Base-by-base conservation (phyloP, 2,888 invertebrate genomes). In the Apoda limacodes region DNA sequence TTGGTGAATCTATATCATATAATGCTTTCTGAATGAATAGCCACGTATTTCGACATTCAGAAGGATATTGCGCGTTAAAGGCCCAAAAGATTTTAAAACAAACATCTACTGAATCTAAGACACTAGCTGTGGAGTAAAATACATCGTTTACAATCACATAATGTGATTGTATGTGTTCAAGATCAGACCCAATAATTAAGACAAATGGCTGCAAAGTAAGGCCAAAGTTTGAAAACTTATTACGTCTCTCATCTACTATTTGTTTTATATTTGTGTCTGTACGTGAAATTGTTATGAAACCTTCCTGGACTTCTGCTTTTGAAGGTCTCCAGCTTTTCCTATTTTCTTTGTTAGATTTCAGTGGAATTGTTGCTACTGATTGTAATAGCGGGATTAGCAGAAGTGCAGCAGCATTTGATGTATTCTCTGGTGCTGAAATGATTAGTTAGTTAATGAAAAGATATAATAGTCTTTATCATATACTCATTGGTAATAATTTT, bases 1-100 rank as follows among this genome's bases (percentile, higher is more conserved):
- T 3, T 10, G 13, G n/a, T 28, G 20, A 7, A 13, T 23, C 21
- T 14, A 35, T 14, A 23, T 29, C 32, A 14, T 32, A 36, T 10
- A 36, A 13, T 4, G 28, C 32, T 29, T 17, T 29, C 27, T 36
- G 35, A 12, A 32, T 26, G 12, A 36, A 36, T 23, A 23, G 24
- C 35, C 35, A 36, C 2, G 23, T 9, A 7, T 20, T 22, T 14
- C 29, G 29, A 5, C 17, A 29, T 6, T 36, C 32, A 13, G n/a
- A 4, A 13, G 22, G n/a, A 23, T 32, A 36, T n/a, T 28, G 22
- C 6, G 12, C 7, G 13, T 36, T 36, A 13, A 36, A 26, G 3
- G 29, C 22, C 32, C 28, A 35, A 22, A 31, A 24, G 22, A 15
- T 15, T 28, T 35, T 35, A 10, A 23, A 35, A 10, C 35, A 35